Percentiles rank a stretch among this genome's conserved stretches.
These are phyloP conservation scores for Naso thynnoides DNA, from an alignment of 2,797 vertebrate genomes.

Conservation along the genomic window DNA sequence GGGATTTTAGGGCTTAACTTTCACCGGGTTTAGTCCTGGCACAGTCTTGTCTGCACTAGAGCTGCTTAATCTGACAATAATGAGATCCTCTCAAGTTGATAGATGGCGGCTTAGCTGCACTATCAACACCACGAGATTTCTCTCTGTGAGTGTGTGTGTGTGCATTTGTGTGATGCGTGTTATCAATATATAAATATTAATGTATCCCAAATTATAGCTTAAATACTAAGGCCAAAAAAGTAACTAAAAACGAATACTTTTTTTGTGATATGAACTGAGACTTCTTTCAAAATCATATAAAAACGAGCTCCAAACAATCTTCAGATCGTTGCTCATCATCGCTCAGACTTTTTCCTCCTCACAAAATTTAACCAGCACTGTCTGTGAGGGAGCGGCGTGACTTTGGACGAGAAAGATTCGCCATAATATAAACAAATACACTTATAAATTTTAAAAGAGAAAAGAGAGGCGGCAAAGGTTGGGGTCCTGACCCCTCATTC, in stretches of 20 bases:
- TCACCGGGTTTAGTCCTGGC: constrained; percentile 22
- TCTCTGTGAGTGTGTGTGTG: constrained; percentile 24
- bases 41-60: constrained; percentile 19
- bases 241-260: neutral
- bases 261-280: too few species aligned
- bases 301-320: neutral
- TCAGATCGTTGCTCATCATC: too few species aligned
- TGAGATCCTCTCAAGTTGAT: constrained; percentile 61
- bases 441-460: neutral
- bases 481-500: neutral
- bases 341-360: too few species aligned
- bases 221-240: neutral
- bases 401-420: neutral
- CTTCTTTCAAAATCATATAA: neutral
- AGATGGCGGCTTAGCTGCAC: constrained; percentile 43
- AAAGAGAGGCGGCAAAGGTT: neutral
- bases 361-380: too few species aligned
- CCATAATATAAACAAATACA: neutral
- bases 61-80: constrained; percentile 63
- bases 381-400: neutral
- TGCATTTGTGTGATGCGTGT: constrained; percentile 19
- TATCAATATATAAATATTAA: constrained; percentile 8
- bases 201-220: neutral
- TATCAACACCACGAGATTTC: constrained; percentile 33
- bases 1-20: constrained; percentile 39